Base-by-base conservation (phyloP, 2,113 vertebrate genomes). In the Haplochromis vanheusdeni region DNA sequence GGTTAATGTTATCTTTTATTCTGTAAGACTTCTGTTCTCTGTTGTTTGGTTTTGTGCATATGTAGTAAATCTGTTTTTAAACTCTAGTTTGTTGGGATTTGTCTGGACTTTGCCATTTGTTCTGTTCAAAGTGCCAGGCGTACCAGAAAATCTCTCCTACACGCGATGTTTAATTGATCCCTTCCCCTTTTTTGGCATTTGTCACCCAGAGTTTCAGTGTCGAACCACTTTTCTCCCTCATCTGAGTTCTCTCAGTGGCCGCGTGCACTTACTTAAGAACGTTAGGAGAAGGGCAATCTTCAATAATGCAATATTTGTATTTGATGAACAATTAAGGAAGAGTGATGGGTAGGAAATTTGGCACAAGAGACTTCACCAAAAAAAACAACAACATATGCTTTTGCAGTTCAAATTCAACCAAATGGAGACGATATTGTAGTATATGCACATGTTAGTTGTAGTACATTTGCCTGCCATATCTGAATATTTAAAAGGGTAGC, bases 41-140 rank as follows among this genome's bases (percentile, higher is more conserved):
- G 93, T 96, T 81, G 92, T 95, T 93, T 68, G 91, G 91, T 94
- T 93, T 93, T 86, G 92, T 94, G 92, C 89, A 87, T 91, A 88
- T 87, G 86, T 95, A 87, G 85, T 95, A 85, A 86, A 91, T 87
- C 89, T 81, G 92, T 95, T 95, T 94, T 91, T 89, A 89, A 92
- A 89, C 91, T 89, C 89, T 91, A 89, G 85, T 93, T 95, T 88
- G 92, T 94, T 87, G 91, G 94, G 88, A 93, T 94, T 92, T 86
- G 91, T 96, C 95, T 95, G 95, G 95, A 95, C 94, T 90, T 92
- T 92, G 93, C 87, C 91, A 86, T 94, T 90, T 62, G 88, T 95
- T 97, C 97, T 97, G 97, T 98, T 97, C 95, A 97, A 99, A 98
- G 97, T 98, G 98, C 97, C 98, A 98, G 97, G 97, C 86, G 96